Conservation (phyloP, 2,113 vertebrate species). For the Himantopus leucocephalus region DNA sequence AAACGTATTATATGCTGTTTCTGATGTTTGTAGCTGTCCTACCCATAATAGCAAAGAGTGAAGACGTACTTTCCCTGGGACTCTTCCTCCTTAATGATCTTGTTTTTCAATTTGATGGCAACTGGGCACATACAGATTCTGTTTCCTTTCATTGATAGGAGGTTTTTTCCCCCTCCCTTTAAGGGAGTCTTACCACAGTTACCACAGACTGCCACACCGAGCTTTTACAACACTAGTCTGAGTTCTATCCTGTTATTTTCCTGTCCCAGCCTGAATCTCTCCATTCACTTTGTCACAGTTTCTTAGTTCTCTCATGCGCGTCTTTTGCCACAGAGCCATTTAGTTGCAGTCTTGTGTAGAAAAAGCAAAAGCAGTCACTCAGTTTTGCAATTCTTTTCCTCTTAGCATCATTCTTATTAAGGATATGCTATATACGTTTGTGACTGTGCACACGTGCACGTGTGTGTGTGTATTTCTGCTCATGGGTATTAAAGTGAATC, state of each 20-base stretch:
- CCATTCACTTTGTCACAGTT: background rate
- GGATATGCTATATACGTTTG: fast-evolving
- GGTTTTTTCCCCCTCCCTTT: background rate
- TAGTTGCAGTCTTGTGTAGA: background rate
- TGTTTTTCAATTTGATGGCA: background rate
- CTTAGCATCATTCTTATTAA: background rate
- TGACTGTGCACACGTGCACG: fast-evolving
- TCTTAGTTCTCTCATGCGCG: background rate
- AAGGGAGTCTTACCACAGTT: background rate
- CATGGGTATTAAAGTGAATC: background rate
- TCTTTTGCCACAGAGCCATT: background rate
- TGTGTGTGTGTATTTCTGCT: background rate
- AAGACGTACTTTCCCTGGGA: background rate
- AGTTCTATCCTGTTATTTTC: background rate
- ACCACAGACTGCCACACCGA: background rate
- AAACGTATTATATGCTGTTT: background rate
- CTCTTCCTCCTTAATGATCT: background rate
- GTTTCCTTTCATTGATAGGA: background rate
- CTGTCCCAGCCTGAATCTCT: background rate
- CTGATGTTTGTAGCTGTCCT: background rate
- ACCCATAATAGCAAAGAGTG: background rate
- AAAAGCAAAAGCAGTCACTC: background rate
- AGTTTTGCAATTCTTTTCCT: background rate
- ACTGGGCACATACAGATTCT: background rate
- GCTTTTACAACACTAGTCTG: background rate